Evolutionary conservation across 2,888 invertebrate species (phyloP), one percentile per base, ranked within the genome.

Genomic region (Sinelater perroti): DNA sequence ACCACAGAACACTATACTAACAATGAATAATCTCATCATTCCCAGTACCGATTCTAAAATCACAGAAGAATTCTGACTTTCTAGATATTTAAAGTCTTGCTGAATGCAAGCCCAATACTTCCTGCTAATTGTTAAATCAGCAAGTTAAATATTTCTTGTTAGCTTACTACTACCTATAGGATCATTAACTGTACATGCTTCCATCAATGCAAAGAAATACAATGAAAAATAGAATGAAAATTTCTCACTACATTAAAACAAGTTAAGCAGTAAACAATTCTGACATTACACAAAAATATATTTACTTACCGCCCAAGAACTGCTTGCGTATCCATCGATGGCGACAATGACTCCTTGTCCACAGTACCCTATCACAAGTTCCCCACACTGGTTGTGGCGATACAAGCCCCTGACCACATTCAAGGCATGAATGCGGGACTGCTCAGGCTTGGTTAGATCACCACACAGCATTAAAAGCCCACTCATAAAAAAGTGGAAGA

Each of bases 371-470:
- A 83, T 81, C 0, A 91, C 86, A 56, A 84, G 78, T 60, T 92
- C 91, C 8, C 88, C 87, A 30, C 97, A 81, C 63, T 87, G 83
- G 1, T 91, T 84, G 76, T 91, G 89, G 24, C 91, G 84, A 73
- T 87, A 91, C 30, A 97, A 76, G 0, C 91, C 88, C 63, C 95
- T 82, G 64, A 97, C 79, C 49, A 95, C 90, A 77, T 97, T 96
- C 67, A 93, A 77, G n/a, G 91, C 86, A 78, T 96, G 97, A 21
- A 89, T 85, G 56, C 87, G 82, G 0, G 83, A 80, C 54, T 85
- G 84, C n/a, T 70, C 66, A 30, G 62, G 63, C 20, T 69, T 57
- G n/a, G 69, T 59, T 0, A 68, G 61, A 60, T 77, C 65, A 17
- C 80, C 64, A 2, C 75, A 80, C 52, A 83, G 71, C 3, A 66